Percentiles rank a stretch among this genome's conserved stretches.
These are phyloP conservation scores for Parthenolecanium corni DNA, from an alignment of 2,888 invertebrate genomes.

Conservation along the genomic window DNA sequence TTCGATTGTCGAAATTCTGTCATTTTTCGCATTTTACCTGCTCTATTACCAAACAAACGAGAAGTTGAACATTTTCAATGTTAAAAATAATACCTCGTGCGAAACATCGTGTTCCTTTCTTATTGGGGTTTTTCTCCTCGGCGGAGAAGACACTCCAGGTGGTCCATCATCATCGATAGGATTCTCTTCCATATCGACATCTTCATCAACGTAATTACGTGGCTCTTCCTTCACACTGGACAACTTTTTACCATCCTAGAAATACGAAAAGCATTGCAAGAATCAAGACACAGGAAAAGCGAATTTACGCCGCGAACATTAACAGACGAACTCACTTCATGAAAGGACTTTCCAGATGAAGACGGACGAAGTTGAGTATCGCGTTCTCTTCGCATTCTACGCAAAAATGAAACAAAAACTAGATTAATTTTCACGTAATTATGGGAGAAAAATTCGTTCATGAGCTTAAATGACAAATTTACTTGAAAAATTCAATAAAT, in stretches of 20 bases:
- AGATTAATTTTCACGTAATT: neutral
- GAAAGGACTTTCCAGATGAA: no score
- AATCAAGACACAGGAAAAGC: neutral
- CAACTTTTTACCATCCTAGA: neutral
- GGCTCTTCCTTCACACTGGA: slow-evolving; percentile 16
- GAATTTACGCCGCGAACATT: neutral
- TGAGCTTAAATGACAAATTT: no score
- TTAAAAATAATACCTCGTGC: neutral
- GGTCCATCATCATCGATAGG: slow-evolving; percentile 7
- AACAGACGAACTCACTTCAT: neutral
- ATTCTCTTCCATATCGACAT: slow-evolving; percentile 9
- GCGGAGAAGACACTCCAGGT: neutral
- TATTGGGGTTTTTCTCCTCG: neutral
- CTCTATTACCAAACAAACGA: neutral
- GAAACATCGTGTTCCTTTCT: slow-evolving; percentile 16
- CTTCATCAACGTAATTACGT: slow-evolving; percentile 23
- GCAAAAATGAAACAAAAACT: neutral
- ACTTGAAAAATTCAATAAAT: no score
- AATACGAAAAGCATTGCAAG: neutral
- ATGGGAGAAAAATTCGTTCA: no score
- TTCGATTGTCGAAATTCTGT: no score
- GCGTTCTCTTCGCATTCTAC: neutral
- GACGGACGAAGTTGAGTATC: neutral
- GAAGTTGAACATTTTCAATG: no score
- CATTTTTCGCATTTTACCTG: no score